Evolutionary conservation across 2,113 vertebrate species (phyloP), one percentile per base, ranked within the genome.

Genomic region (Saguinus imperator): DNA sequence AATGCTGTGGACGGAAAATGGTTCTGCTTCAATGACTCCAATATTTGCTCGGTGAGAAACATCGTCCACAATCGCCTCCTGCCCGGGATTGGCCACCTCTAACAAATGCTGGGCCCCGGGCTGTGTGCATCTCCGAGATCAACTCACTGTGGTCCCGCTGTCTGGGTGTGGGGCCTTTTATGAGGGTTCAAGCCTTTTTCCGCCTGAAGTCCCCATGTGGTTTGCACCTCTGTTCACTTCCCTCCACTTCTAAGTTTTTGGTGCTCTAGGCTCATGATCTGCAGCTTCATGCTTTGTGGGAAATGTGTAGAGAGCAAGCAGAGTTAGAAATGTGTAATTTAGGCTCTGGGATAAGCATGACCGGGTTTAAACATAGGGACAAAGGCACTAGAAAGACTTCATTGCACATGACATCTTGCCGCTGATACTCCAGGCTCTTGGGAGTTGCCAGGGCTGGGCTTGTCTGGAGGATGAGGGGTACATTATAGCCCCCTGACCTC

Each of bases 21-120:
- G 98, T 99, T 98, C 52, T 98, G 98, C 94, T 99, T 99, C 98
- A 99, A 99, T 0, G 99, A 99, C 21, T 99, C 99, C 8, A 64
- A 96, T 12, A 98, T 99, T 77, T 97, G 97, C 61, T 92, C 97
- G 98, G 99, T 99, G 83, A 99, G 98, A 86, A 97, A 16, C 68
- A 4, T 50, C 5, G 17, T 64, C 50, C 17, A 8, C 21, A 43
- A 75, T 77, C 5, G 32, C 64, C 35, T 50, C 18, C 73, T 79
- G 14, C 9, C 57, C 21, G 81, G 37, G 23, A 37, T 83, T 57
- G 73, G 40, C 20, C 9, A 37, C 16, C n/a, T 77, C n/a, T 84
- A 18, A 43, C 55, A 52, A 70, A 37, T 76, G 85, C 29, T 11
- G 29, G 84, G 55, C 43, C 16, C 32, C 29, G 45, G 37, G 52